A percentile compares a stretch with the other conserved stretches of the same genome.
Evolutionary conservation across 2,888 invertebrate genomes (phyloP).

Genomic region (Bhutanitis thaidina): DNA sequence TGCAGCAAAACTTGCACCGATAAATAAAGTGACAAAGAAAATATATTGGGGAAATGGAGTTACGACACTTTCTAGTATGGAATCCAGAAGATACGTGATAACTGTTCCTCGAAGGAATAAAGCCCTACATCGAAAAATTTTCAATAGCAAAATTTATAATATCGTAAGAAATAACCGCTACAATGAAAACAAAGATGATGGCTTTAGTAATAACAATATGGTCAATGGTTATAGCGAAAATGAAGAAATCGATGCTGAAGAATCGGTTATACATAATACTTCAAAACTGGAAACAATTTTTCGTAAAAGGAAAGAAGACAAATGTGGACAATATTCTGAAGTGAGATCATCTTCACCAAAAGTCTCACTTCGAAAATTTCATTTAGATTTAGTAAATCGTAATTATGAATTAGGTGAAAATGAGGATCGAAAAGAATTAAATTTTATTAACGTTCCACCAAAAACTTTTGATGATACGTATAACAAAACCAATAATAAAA

Average conservation of each 20-base stretch:
- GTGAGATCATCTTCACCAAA: not conserved
- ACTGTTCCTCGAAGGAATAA: not conserved
- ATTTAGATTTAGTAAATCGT: not conserved
- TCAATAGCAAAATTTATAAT: no score
- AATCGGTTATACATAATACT: not conserved
- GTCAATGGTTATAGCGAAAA: not conserved
- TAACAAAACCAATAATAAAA: not conserved
- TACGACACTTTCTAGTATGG: not conserved
- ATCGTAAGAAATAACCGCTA: not conserved
- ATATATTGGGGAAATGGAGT: not conserved
- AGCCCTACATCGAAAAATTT: not conserved
- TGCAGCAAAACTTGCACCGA: not conserved
- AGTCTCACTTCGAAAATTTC: not conserved
- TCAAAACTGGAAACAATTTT: not conserved
- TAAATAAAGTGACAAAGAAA: slow-evolving; percentile 2
- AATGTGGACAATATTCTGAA: not conserved
- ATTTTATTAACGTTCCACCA: slow-evolving; percentile 29
- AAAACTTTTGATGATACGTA: slow-evolving; percentile 3
- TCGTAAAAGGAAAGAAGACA: not conserved
- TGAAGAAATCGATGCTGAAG: slow-evolving; percentile 9
- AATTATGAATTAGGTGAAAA: slow-evolving; percentile 2
- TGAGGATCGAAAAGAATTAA: slow-evolving; percentile 30
- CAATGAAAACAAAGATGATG: not conserved
- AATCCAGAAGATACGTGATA: slow-evolving; percentile 1
- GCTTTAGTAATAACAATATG: not conserved